These are phyloP conservation scores for Tapirus indicus DNA, from an alignment of 2,797 vertebrate genomes.

Conservation along the genomic window DNA sequence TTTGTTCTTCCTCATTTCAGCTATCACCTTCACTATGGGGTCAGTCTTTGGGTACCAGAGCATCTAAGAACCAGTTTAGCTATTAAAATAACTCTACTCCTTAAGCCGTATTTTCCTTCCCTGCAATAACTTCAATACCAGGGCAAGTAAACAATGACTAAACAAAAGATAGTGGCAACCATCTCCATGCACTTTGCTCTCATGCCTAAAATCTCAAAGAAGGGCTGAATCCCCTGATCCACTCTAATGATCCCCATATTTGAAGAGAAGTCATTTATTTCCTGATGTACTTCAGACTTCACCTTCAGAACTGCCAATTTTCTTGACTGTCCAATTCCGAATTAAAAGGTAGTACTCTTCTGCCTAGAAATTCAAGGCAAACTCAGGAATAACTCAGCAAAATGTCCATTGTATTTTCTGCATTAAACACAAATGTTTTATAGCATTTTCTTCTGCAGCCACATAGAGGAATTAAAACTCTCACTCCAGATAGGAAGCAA, in stretches of 20 bases:
- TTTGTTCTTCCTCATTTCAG: neutral
- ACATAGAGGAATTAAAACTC: neutral
- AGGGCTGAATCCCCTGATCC: neutral
- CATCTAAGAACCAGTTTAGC: neutral
- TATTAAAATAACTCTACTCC: neutral
- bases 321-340: constrained; percentile 2
- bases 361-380: constrained; percentile 5
- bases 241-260: neutral
- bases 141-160: neutral
- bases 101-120: neutral
- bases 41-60: neutral
- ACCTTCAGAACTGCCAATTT: neutral
- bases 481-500: neutral
- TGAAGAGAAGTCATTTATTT: neutral
- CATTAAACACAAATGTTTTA: neutral
- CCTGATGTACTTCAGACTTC: neutral
- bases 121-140: neutral
- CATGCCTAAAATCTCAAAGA: neutral
- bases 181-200: neutral
- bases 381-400: constrained; percentile 2
- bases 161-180: neutral
- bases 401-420: neutral
- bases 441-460: neutral
- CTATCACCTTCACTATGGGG: neutral
- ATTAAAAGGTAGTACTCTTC: neutral